These are phyloP conservation scores for Colistium nudipinnis DNA, from an alignment of 2,113 vertebrate genomes.

Conservation along the genomic window DNA sequence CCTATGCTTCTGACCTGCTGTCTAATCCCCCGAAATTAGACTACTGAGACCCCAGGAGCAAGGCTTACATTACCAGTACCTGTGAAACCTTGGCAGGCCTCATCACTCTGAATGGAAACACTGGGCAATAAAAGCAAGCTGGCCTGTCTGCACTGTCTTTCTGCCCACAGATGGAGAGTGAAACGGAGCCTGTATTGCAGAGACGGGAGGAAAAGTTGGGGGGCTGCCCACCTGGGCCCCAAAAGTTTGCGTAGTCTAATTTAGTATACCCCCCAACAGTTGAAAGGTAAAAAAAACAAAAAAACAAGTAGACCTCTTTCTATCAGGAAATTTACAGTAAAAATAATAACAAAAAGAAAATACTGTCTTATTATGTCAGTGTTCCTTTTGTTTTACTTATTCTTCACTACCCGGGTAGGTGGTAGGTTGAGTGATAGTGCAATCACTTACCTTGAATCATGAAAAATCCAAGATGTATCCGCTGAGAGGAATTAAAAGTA, in stretches of 20 bases:
- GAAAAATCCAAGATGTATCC: too few species aligned
- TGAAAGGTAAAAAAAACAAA: neutral
- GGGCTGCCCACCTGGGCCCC: conserved; percentile 59
- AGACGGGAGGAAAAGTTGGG: conserved; percentile 58
- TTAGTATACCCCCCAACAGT: conserved; percentile 39
- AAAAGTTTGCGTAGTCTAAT: conserved; percentile 38
- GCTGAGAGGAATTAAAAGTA: too few species aligned
- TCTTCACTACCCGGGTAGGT: too few species aligned
- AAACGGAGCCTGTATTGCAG: conserved; percentile 69
- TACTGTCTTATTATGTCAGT: too few species aligned
- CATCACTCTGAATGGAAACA: conserved; percentile 77
- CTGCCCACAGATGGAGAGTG: conserved; percentile 77
- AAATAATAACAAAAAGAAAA: too few species aligned
- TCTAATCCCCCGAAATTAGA: conserved; percentile 78
- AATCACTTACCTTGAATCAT: too few species aligned
- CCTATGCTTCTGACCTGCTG: conserved; percentile 71
- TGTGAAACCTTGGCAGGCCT: conserved; percentile 76
- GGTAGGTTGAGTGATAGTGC: too few species aligned
- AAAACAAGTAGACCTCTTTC: too few species aligned
- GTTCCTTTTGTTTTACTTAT: too few species aligned
- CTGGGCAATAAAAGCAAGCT: conserved; percentile 78
- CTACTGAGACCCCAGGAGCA: conserved; percentile 75
- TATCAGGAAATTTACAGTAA: too few species aligned
- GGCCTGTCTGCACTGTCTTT: conserved; percentile 80
- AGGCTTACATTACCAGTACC: conserved; percentile 77